Evolutionary conservation across 2,797 vertebrate genomes (phyloP), one percentile per base, ranked within the genome.

Genomic region (Cetoscarus ocellatus): DNA sequence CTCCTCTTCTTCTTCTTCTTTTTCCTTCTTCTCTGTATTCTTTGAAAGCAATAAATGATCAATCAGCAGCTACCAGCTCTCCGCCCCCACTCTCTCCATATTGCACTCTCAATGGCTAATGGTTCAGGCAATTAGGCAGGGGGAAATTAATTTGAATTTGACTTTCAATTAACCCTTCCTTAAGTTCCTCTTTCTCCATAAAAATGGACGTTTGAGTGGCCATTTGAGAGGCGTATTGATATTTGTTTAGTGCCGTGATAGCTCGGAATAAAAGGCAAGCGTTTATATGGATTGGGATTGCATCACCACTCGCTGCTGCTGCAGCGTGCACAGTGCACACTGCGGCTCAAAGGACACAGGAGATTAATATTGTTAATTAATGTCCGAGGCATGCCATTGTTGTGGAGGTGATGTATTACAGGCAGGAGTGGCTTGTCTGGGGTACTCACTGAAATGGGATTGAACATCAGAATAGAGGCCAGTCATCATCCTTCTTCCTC

Each of bases 141-240:
- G 85, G 78, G 85, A 94, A 93, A 94, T 95, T 94, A 93, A 95
- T 95, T 94, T 90, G 94, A 95, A 95, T 95, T 94, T 94, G 94
- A 95, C 95, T 95, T 95, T 95, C 93, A 95, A 95, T 96, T 95
- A 95, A 95, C 94, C 94, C 93, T 93, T 75, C 82, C 85, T 86
- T 92, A 92, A 88, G 82, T 89, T 90, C 90, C 90, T 90, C 86
- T 90, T 90, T 91, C 86, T 88, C 93, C 91, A 95, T 95, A 95
- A 95, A 95, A 94, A 93, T 90, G 80, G 85, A 75, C 64, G 54
- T 91, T 89, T 87, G 92, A 93, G 92, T 93, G 93, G 91, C 91
- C 91, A 88, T 91, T 88, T 90, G 83, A 87, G 90, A 86, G 90
- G 84, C 51, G 83, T 94, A 94, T 94, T 94, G 94, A 94, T 95